These are phyloP conservation scores for Mesocentrotus franciscanus DNA, from an alignment of 53 echinoderm and acorn worm genomes.

Conservation along the genomic window DNA sequence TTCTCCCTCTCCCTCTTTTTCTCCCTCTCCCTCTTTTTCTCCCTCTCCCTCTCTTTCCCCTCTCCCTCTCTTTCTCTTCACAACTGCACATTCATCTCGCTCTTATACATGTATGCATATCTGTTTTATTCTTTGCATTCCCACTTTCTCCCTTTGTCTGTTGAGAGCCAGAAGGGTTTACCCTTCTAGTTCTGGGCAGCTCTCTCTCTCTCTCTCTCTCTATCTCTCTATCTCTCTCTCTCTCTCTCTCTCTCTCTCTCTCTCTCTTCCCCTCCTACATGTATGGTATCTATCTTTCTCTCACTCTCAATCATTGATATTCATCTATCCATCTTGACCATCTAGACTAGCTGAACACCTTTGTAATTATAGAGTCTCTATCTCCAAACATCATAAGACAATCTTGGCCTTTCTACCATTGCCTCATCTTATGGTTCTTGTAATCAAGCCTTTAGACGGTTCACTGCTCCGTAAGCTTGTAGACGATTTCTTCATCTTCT, in stretches of 20 bases:
- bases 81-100: too few relatives aligned
- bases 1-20: neutral
- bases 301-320: too few relatives aligned
- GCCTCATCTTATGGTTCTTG: conserved; percentile 72
- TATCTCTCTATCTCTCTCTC: too few relatives aligned
- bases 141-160: too few relatives aligned
- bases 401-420: neutral
- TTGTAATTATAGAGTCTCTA: neutral
- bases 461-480: conserved; percentile 41
- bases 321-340: neutral
- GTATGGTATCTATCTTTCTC: neutral
- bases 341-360: too few relatives aligned
- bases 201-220: neutral
- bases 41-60: too few relatives aligned
- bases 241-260: neutral
- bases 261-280: neutral
- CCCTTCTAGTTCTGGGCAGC: too few relatives aligned
- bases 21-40: too few relatives aligned
- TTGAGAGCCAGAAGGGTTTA: too few relatives aligned
- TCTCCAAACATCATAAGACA: neutral
- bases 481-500: conserved; percentile 73
- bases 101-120: neutral
- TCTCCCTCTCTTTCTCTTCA: neutral
- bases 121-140: too few relatives aligned
- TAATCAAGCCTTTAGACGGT: conserved; percentile 65